These are phyloP conservation scores for Pyralis farinalis DNA, from an alignment of 2,888 invertebrate genomes.

Conservation along the genomic window DNA sequence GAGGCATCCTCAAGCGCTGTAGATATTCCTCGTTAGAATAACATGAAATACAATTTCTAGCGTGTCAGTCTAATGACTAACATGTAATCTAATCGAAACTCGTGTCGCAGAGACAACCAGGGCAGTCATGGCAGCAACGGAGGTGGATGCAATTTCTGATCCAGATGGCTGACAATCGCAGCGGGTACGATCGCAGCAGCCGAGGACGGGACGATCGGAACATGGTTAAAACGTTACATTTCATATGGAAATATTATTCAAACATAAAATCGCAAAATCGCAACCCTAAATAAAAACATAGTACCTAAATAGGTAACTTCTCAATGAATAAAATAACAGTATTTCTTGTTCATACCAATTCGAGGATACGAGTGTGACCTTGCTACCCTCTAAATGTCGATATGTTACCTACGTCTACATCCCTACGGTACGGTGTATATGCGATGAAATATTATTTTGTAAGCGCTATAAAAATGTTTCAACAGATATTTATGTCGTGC, in stretches of 20 bases:
- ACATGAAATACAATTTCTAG: too few relatives aligned
- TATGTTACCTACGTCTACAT: constrained; percentile 5
- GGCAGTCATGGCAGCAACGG: too few relatives aligned
- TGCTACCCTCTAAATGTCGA: constrained; percentile 10
- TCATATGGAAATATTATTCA: neutral
- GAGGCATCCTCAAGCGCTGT: too few relatives aligned
- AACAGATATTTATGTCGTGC: constrained; percentile 7
- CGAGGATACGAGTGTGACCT: constrained; percentile 14
- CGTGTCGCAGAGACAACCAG: too few relatives aligned
- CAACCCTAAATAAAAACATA: constrained; percentile 12
- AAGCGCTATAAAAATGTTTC: constrained; percentile 9
- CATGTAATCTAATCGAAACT: too few relatives aligned
- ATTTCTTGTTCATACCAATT: constrained; percentile 30
- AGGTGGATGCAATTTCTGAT: too few relatives aligned
- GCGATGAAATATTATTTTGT: constrained; percentile 8
- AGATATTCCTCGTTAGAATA: too few relatives aligned
- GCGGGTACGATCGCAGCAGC: too few relatives aligned
- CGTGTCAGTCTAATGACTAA: too few relatives aligned
- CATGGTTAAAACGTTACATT: too few relatives aligned
- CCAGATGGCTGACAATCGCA: too few relatives aligned
- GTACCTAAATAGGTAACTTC: constrained; percentile 14
- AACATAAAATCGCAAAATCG: constrained; percentile 6
- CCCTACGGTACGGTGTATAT: constrained; percentile 1
- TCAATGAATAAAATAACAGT: constrained; percentile 53
- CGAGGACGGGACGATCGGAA: too few relatives aligned